Evolutionary conservation across 2,888 invertebrate species (phyloP).

Genomic region (Temnothorax rugatulus): DNA sequence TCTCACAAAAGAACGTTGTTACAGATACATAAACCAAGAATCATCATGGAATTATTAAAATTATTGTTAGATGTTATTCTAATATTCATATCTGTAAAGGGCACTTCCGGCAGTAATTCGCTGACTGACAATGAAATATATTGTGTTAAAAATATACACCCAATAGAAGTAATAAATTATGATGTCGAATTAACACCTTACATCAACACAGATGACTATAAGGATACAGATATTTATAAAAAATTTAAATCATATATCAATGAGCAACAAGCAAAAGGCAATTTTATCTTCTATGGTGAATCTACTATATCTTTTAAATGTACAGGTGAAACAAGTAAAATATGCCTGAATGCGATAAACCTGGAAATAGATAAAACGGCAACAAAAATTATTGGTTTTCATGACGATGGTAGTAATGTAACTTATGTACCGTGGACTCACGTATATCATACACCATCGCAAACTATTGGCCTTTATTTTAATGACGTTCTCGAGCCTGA

Average conservation of each 20-base stretch:
- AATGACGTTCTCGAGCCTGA: no score
- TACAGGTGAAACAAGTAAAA: not conserved
- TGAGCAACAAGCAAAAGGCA: not conserved
- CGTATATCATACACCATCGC: no score
- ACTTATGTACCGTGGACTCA: no score
- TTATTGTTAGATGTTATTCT: not conserved
- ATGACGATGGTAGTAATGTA: no score
- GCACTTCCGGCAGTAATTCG: no score
- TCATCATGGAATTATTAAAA: not conserved
- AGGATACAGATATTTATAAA: no score
- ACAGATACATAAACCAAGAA: not conserved
- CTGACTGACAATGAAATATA: no score
- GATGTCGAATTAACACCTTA: not conserved
- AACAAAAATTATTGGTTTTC: not conserved
- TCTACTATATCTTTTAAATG: not conserved
- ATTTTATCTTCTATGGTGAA: not conserved
- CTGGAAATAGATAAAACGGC: not conserved
- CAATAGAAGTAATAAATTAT: not conserved
- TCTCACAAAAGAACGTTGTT: not conserved
- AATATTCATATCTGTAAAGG: not conserved
- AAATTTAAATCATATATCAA: not conserved
- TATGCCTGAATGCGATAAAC: not conserved
- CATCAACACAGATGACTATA: not conserved
- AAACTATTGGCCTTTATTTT: no score
- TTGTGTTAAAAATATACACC: no score